These are phyloP conservation scores for Pantherophis alleghaniensis DNA, from an alignment of 2,797 vertebrate species.

Conservation along the genomic window DNA sequence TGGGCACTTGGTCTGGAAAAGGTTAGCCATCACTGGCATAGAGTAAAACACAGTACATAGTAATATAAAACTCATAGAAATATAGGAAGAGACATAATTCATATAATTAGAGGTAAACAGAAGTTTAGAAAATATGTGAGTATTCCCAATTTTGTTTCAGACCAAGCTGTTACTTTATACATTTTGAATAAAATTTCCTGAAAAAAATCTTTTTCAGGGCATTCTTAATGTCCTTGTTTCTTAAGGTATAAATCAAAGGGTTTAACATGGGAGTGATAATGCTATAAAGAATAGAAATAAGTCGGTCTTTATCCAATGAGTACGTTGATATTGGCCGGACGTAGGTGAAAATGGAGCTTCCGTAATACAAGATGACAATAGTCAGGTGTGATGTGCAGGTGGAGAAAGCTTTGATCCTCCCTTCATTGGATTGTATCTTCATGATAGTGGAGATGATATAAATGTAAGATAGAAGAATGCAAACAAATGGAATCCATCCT, in stretches of 20 bases:
- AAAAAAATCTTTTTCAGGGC: conserved; percentile 33
- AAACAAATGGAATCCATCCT: conserved; percentile 57
- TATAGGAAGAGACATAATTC: not conserved
- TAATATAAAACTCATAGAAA: not conserved
- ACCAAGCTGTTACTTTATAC: not conserved
- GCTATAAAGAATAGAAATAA: conserved; percentile 59
- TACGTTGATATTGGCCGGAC: conserved; percentile 57
- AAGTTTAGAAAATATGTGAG: not conserved
- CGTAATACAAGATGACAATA: conserved; percentile 56
- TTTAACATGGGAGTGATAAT: conserved; percentile 60
- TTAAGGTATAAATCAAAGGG: conserved; percentile 61
- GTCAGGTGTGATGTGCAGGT: conserved; percentile 17
- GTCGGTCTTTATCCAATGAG: conserved; percentile 50
- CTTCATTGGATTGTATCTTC: conserved; percentile 3
- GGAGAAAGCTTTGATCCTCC: conserved; percentile 8
- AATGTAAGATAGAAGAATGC: conserved; percentile 57
- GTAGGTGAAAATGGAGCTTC: conserved; percentile 58
- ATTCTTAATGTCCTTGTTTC: conserved; percentile 57
- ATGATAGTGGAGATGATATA: conserved; percentile 45
- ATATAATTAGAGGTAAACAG: not conserved
- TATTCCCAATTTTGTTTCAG: not conserved
- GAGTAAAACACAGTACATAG: not conserved
- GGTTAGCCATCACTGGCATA: too few species aligned
- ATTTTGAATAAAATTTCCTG: not conserved
- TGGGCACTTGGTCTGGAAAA: too few species aligned